A percentile compares a stretch with the other conserved stretches of the same genome.
Conservation (phyloP, 2,888 invertebrate species). For the Folsomia manolachei region DNA sequence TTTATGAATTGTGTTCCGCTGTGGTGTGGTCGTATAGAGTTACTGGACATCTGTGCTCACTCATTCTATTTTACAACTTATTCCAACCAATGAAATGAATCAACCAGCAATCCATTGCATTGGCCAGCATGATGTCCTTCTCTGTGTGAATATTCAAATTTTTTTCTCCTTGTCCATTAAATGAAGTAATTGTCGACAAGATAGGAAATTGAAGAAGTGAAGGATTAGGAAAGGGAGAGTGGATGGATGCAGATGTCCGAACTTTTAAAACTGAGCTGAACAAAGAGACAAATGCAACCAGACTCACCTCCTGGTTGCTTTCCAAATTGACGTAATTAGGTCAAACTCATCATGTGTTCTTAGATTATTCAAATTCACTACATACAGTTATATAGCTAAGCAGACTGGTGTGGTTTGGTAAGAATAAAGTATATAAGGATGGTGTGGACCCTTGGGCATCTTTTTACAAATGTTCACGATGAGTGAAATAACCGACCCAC, state of each 20-base stretch:
- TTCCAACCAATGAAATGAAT: too few species aligned
- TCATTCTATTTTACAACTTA: too few species aligned
- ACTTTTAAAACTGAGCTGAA: not conserved
- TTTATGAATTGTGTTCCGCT: too few species aligned
- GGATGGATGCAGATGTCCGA: conserved; percentile 14
- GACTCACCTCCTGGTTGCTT: not conserved
- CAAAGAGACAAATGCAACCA: conserved; percentile 3
- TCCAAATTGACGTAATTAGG: conserved; percentile 16
- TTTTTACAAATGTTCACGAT: too few species aligned
- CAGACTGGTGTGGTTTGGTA: too few species aligned
- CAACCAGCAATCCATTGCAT: too few species aligned
- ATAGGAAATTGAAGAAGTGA: too few species aligned
- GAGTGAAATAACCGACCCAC: too few species aligned
- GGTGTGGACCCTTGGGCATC: not conserved
- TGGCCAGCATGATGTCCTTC: conserved; percentile 18
- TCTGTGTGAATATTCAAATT: conserved; percentile 13
- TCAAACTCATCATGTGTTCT: conserved; percentile 17
- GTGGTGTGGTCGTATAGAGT: not conserved
- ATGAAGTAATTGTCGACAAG: not conserved
- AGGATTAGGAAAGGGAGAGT: not conserved
- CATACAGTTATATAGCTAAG: too few species aligned
- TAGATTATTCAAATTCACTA: conserved; percentile 11
- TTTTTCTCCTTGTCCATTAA: not conserved
- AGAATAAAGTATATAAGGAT: too few species aligned
- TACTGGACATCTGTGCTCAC: conserved; percentile 14